Evolutionary conservation across 30 jellyfish, hydroid and myxozoan genomes (phyloP), one percentile per base, ranked within the genome.

Genomic region (Catostylus mosaicus): DNA sequence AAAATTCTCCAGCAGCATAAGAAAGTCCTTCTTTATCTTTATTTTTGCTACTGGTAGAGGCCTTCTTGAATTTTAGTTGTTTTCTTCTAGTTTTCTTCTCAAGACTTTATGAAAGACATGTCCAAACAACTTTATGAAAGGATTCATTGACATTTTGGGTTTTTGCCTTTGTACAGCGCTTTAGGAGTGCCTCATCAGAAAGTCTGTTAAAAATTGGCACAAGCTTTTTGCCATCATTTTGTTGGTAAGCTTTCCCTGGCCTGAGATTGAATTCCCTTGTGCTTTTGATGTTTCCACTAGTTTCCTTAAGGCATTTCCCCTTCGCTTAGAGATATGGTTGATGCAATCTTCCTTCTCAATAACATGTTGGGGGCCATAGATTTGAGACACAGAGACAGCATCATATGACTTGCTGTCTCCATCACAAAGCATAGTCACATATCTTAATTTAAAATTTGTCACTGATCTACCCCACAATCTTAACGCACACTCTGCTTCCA

Each of bases 341-440:
- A 72, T 56, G 56, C 81, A 59, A 3, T 59, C 38, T 24, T 23
- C 71, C 26, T 59, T 20, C 24, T 6, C 36, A 48, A 27, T 38
- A 18, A 5, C 27, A 6, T 2, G 12, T 14, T 33, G 59, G 2
- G 6, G 23, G 3, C 78, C 78, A 66, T 66, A 66, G 32, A 66
- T 30, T 7, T 30, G 12, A 27, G 19, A 57, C 24, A 27, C 78
- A 19, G 19, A 23, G 8, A 66, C 22, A 2, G 78, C 78, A 27
- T 66, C 78, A 66, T 14, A 66, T 10, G 78, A 66, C 60, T 66
- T 66, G 59, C 78, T 71, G 82, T 57, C 84, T 32, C 89, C 89
- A 78, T 78, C 82, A 5, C 43, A 57, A 1, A 78, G 29, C 63
- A 71, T 46, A 1, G 87, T 51, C 18, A 56, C 51, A 34, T 75